A percentile compares a stretch with the other conserved stretches of the same genome.
These are phyloP conservation scores for Chaetodon trifascialis DNA, from an alignment of 2,113 vertebrate genomes.

Conservation along the genomic window DNA sequence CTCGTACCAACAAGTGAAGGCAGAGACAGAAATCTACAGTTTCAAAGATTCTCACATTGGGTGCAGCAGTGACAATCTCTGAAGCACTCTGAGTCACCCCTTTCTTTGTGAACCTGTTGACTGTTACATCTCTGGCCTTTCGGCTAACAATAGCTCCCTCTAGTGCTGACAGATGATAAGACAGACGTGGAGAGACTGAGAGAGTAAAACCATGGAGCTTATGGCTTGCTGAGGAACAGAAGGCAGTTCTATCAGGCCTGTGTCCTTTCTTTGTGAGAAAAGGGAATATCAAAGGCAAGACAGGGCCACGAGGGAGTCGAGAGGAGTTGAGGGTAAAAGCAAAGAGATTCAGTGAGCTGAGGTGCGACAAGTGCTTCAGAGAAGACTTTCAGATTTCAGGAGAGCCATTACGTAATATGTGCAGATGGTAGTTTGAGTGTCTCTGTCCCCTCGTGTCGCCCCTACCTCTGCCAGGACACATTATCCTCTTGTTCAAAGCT, in stretches of 20 bases:
- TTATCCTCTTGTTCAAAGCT: slow-evolving; percentile 40
- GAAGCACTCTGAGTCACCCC: slow-evolving; percentile 27
- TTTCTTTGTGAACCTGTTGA: slow-evolving; percentile 8
- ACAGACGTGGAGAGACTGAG: slow-evolving; percentile 7
- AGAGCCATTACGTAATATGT: slow-evolving; percentile 56
- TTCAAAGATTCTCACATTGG: slow-evolving; percentile 23
- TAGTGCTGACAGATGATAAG: slow-evolving; percentile 44
- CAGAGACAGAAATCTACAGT: neutral
- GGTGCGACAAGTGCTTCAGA: slow-evolving; percentile 55
- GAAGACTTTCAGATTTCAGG: slow-evolving; percentile 48
- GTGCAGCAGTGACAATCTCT: slow-evolving; percentile 16
- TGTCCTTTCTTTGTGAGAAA: slow-evolving; percentile 45
- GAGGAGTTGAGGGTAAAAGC: slow-evolving; percentile 39
- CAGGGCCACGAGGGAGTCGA: slow-evolving; percentile 34
- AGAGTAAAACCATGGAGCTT: slow-evolving; percentile 10
- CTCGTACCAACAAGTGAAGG: neutral
- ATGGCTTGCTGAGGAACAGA: slow-evolving; percentile 22
- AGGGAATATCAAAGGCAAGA: slow-evolving; percentile 58
- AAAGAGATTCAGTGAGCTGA: slow-evolving; percentile 56
- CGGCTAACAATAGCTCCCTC: slow-evolving; percentile 64
- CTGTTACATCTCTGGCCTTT: slow-evolving; percentile 11
- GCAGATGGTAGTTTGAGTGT: slow-evolving; percentile 53
- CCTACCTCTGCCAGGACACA: slow-evolving; percentile 39
- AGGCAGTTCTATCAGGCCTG: slow-evolving; percentile 40
- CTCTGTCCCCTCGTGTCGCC: slow-evolving; percentile 17